A percentile compares a stretch with the other conserved stretches of the same genome.
Conservation (phyloP, 1,140 invertebrate species). For the Ceratoteleas bidentatus region DNA sequence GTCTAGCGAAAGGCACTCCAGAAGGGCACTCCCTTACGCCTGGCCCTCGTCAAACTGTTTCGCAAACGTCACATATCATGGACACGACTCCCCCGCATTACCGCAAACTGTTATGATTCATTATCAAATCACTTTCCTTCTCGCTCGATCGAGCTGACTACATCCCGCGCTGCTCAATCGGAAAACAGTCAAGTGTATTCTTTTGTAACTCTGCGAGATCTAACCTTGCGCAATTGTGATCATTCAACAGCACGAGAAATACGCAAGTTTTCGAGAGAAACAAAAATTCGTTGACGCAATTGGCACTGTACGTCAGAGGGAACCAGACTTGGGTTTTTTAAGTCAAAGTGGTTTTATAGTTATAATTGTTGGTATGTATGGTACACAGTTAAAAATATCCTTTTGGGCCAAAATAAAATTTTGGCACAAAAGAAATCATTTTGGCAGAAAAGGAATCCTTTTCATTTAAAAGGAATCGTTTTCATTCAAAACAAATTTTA, state of each 20-base stretch:
- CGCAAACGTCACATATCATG: constrained; percentile 25
- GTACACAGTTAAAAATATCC: too few species aligned
- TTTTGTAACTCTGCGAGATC: constrained; percentile 2
- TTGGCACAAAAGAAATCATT: too few species aligned
- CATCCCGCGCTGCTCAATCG: constrained; percentile 5
- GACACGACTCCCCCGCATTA: constrained; percentile 2
- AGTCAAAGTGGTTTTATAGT: too few species aligned
- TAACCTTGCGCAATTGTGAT: background rate
- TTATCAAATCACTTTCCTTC: constrained; percentile 39
- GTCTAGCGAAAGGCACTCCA: constrained; percentile 50
- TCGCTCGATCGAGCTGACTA: constrained; percentile 25
- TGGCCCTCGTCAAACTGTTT: constrained; percentile 36
- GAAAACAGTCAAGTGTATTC: constrained; percentile 37
- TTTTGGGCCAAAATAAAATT: too few species aligned
- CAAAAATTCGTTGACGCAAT: constrained; percentile 22
- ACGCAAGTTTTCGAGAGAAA: background rate
- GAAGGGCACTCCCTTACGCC: constrained; percentile 64
- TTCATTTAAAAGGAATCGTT: too few species aligned
- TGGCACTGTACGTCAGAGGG: constrained; percentile 13
- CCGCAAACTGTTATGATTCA: constrained; percentile 2
- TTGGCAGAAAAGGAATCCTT: too few species aligned
- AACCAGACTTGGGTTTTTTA: too few species aligned
- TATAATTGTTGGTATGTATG: too few species aligned
- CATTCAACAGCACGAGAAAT: background rate
- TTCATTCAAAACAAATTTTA: too few species aligned